Conservation (phyloP, 2,113 vertebrate species). For the Tiliqua scincoides region DNA sequence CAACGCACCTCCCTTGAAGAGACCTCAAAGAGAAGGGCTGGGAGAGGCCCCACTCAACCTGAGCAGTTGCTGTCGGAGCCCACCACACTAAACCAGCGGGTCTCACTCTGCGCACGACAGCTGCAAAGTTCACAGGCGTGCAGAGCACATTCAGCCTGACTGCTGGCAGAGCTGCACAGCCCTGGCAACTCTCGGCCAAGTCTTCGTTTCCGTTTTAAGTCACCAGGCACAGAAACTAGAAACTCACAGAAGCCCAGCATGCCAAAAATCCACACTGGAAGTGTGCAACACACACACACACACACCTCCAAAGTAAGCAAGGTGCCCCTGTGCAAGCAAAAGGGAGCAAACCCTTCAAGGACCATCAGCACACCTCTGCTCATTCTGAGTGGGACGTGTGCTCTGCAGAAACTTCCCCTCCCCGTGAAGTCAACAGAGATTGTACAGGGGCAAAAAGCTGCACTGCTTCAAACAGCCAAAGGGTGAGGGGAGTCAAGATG, state of each 20-base stretch:
- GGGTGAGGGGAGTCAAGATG: not conserved
- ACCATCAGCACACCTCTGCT: not conserved
- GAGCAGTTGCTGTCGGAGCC: too few species aligned
- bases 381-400: not conserved
- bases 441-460: not conserved
- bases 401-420: not conserved
- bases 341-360: not conserved
- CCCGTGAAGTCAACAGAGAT: not conserved
- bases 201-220: too few species aligned
- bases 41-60: not conserved
- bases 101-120: not conserved
- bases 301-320: too few species aligned
- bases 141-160: not conserved
- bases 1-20: not conserved
- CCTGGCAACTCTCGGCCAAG: too few species aligned
- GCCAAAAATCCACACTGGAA: not conserved
- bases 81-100: too few species aligned
- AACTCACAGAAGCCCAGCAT: not conserved
- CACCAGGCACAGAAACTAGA: not conserved
- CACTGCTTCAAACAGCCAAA: not conserved
- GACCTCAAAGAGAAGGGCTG: not conserved
- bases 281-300: not conserved
- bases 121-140: not conserved
- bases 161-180: not conserved
- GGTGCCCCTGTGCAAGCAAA: not conserved